phyloP scores from a whole-genome alignment of 2,113 vertebrate genomes.

The Sturnira hondurensis region DNA sequence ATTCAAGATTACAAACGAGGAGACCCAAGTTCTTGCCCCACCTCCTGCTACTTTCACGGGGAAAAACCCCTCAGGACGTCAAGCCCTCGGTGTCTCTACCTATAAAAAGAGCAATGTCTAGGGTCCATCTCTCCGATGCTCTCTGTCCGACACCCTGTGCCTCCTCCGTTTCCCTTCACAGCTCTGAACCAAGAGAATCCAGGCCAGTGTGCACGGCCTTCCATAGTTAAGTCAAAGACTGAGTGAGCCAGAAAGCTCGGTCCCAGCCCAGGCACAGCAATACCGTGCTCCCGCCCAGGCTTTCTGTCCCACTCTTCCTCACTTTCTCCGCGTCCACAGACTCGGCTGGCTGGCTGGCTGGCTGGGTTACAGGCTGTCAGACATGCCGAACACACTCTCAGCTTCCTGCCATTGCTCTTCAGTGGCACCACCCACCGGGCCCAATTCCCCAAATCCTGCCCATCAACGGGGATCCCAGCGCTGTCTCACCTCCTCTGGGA shows the following conservation, averaged over 20 bases:
- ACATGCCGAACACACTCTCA: not conserved
- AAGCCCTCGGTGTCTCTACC: not conserved
- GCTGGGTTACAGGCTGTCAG: not conserved
- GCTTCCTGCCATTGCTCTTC: not conserved
- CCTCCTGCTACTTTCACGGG: not conserved
- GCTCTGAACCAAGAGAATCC: not conserved
- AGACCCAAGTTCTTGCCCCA: not conserved
- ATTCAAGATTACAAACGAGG: not conserved
- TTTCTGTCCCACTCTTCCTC: not conserved
- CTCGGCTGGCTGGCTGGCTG: not conserved
- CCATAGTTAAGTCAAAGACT: not conserved
- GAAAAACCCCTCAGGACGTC: not conserved
- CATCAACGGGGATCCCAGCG: not conserved
- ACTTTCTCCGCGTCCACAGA: not conserved
- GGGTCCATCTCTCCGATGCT: not conserved
- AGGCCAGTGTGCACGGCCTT: not conserved
- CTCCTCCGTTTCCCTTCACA: not conserved
- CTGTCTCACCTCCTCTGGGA: not conserved
- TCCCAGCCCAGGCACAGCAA: not conserved
- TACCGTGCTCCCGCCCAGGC: not conserved
- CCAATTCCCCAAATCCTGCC: not conserved
- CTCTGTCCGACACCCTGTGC: not conserved
- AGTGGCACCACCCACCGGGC: not conserved
- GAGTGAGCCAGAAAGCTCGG: not conserved
- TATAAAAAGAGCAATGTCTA: not conserved